Base-by-base conservation (phyloP, 2,888 invertebrate species). In the Caradrina kadenii region DNA sequence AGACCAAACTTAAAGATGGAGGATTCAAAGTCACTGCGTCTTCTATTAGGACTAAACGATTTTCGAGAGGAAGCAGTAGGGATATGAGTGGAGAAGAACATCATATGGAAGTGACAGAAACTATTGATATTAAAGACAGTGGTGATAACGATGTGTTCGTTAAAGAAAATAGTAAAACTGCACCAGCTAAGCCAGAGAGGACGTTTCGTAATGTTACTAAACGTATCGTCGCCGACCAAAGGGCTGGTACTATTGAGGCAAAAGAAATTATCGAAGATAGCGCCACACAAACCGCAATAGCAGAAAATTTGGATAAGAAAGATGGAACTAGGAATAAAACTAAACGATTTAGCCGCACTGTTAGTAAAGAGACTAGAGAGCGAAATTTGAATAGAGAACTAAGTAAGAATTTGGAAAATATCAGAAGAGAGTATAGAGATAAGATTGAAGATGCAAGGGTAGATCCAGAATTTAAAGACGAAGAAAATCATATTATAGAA, bases 21-120 rank as follows among this genome's bases (percentile, higher is more conserved):
- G 83, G 83, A 7, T 84, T 82, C 15, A 84, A 70, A 58, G 69
- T 84, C 0, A 77, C 82, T 6, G 69, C 84, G 8, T 68, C 74
- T 39, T 69, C 73, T 49, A 83, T 83, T 35, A 76, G 48, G 7
- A 84, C 75, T 22, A 80, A 76, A 59, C 67, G 74, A 39, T 69
- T 72, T 64, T 73, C 74, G 13, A 78, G 78, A 69, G 73, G 71
- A 35, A 78, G 62, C 52, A 79, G 75, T 58, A 67, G 19, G 19
- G 73, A 80, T 58, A 50, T 71, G 21, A 73, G 19, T 48, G 67
- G 31, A 72, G 69, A 73, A 39, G 63, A 73, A 42, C 68, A 74
- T 3, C 71, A 64, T 53, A 45, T 72, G n/a, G 58, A 78, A 22
- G 62, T 78, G 0, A 72, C 67, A 42, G 77, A 81, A 58, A 63